Evolutionary conservation across 2,113 vertebrate species (phyloP).

Genomic region (Vombatus ursinus): DNA sequence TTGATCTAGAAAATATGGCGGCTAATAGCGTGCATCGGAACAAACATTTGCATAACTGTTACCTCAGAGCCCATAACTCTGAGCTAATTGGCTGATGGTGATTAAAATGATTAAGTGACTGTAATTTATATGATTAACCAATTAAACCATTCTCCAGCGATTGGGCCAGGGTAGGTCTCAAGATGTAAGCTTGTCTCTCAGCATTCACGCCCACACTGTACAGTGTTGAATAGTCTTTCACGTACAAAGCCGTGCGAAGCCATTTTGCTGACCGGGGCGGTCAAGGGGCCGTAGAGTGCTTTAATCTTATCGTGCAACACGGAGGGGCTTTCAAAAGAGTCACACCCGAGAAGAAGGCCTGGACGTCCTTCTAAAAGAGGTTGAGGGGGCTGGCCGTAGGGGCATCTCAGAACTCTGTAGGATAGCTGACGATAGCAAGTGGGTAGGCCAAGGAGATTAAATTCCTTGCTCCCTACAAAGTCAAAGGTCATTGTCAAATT

Average conservation of each 20-base stretch:
- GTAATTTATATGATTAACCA: slow-evolving; percentile 93
- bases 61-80: slow-evolving; percentile 88
- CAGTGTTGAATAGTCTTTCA: slow-evolving; percentile 72
- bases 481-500: slow-evolving; percentile 47
- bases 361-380: slow-evolving; percentile 67
- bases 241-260: slow-evolving; percentile 58
- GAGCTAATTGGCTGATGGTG: slow-evolving; percentile 88
- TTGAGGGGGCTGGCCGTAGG: neutral
- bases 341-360: slow-evolving; percentile 60
- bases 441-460: slow-evolving; percentile 59
- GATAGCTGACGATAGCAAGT: slow-evolving; percentile 10
- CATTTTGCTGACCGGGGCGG: slow-evolving; percentile 70
- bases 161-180: slow-evolving; percentile 79
- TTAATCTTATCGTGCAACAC: slow-evolving; percentile 74
- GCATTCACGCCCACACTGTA: slow-evolving; percentile 71
- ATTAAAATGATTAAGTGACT: slow-evolving; percentile 93
- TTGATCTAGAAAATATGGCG: slow-evolving; percentile 83
- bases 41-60: slow-evolving; percentile 92
- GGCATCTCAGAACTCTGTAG: neutral
- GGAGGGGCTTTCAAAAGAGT: slow-evolving; percentile 48
- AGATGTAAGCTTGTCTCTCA: slow-evolving; percentile 81
- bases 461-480: slow-evolving; percentile 41
- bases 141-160: slow-evolving; percentile 87
- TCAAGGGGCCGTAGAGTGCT: slow-evolving; percentile 71
- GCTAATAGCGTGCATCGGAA: slow-evolving; percentile 86